phyloP scores from a whole-genome alignment of 2,113 vertebrate genomes.

The Paralichthys olivaceus region DNA sequence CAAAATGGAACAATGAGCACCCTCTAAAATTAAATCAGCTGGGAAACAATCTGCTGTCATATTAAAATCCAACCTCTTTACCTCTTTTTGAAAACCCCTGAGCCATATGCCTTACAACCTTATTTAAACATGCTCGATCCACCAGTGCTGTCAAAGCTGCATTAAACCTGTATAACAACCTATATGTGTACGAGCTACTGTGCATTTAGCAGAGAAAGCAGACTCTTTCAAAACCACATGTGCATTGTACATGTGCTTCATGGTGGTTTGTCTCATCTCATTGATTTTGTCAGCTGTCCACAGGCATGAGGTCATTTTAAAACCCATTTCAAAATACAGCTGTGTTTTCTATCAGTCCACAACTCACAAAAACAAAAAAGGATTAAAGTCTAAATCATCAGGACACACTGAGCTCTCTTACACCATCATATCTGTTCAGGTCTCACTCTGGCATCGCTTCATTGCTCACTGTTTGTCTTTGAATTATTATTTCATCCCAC shows the following conservation, averaged over 20 bases:
- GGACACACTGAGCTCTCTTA: constrained; percentile 5
- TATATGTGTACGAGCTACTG: neutral
- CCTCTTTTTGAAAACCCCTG: no score
- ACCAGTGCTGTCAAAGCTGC: neutral
- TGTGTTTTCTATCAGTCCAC: constrained; percentile 28
- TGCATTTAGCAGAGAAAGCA: neutral
- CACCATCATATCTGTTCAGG: constrained; percentile 19
- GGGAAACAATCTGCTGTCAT: no score
- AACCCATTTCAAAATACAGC: constrained; percentile 14
- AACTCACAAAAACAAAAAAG: constrained; percentile 43
- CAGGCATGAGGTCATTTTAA: constrained; percentile 25
- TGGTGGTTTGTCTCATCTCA: neutral
- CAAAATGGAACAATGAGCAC: no score
- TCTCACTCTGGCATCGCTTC: neutral
- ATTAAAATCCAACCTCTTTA: no score
- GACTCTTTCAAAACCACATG: neutral
- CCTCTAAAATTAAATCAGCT: no score
- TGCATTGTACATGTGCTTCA: neutral
- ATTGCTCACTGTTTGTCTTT: neutral
- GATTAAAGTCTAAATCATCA: constrained; percentile 48
- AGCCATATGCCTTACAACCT: no score
- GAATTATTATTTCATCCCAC: neutral
- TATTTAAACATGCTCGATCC: neutral
- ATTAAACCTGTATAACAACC: neutral
- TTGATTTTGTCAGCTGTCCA: neutral